Percentiles rank a stretch among this genome's conserved stretches.
phyloP scores from a whole-genome alignment of 2,797 vertebrate genomes.

The Paratrypauchen microcephalus region DNA sequence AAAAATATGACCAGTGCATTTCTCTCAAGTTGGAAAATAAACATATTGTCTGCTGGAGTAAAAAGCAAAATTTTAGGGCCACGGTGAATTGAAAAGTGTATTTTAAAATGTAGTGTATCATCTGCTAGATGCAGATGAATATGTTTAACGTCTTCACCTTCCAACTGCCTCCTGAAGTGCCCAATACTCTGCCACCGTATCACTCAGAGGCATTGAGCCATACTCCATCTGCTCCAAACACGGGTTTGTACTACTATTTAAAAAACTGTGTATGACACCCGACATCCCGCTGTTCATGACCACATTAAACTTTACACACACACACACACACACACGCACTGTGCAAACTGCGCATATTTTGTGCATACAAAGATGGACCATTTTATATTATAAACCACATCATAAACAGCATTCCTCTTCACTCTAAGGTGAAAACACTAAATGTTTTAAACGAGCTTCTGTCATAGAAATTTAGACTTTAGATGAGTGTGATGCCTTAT shows the following conservation, averaged over 20 bases:
- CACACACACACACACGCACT: slow-evolving; percentile 15
- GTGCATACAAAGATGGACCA: neutral
- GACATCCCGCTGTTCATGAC: slow-evolving; percentile 34
- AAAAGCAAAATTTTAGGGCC: neutral
- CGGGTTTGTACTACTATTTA: slow-evolving; percentile 34
- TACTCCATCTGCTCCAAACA: slow-evolving; percentile 40
- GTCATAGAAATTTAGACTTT: neutral
- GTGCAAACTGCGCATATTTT: neutral
- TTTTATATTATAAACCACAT: slow-evolving; percentile 10
- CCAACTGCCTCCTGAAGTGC: slow-evolving; percentile 39
- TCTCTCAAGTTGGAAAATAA: neutral
- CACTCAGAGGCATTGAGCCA: slow-evolving; percentile 37
- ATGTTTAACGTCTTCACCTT: slow-evolving; percentile 32
- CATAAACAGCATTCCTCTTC: slow-evolving; percentile 25
- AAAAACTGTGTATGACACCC: slow-evolving; percentile 27
- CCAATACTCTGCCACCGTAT: slow-evolving; percentile 33
- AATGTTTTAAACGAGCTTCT: slow-evolving; percentile 7
- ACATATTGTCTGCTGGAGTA: neutral
- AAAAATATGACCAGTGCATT: neutral
- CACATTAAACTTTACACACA: slow-evolving; percentile 62
- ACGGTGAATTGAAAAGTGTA: neutral
- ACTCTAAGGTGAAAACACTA: slow-evolving; percentile 5
- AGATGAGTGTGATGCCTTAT: slow-evolving; percentile 3
- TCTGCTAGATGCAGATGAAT: neutral
- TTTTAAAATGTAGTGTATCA: neutral